phyloP scores from a whole-genome alignment of 2,797 vertebrate genomes.

The Alauda arvensis region DNA sequence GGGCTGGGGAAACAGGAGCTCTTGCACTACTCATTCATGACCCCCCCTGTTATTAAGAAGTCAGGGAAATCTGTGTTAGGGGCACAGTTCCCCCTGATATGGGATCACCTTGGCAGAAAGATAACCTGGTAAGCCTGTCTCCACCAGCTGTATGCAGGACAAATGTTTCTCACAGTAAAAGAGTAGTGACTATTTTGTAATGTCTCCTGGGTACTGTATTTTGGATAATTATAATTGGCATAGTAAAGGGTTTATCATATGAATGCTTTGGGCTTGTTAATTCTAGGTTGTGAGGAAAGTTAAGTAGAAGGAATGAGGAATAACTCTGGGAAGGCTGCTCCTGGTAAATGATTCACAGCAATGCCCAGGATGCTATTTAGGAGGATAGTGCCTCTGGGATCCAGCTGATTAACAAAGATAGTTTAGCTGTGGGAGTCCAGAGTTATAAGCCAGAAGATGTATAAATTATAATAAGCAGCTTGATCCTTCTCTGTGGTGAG shows the following conservation, averaged over 20 bases:
- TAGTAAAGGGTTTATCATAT: neutral
- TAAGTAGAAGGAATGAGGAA: neutral
- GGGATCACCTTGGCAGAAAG: neutral
- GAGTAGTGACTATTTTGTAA: neutral
- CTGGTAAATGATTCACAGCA: neutral
- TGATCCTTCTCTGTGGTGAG: neutral
- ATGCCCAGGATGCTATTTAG: slow-evolving; percentile 2
- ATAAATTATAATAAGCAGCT: neutral
- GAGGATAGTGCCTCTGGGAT: slow-evolving; percentile 21
- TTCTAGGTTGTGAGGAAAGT: neutral
- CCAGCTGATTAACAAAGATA: slow-evolving; percentile 27
- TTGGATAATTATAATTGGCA: neutral
- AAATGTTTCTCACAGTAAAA: neutral
- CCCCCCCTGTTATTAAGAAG: neutral
- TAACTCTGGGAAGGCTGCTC: neutral
- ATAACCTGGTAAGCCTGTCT: neutral
- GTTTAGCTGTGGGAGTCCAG: slow-evolving; percentile 17
- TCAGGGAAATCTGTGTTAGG: neutral
- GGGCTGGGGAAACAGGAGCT: accelerated
- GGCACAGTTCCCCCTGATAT: neutral
- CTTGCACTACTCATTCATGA: neutral
- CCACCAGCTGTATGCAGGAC: neutral
- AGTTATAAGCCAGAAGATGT: neutral
- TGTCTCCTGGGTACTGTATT: neutral
- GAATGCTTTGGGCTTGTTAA: neutral